Base-by-base conservation (phyloP, 2,888 invertebrate genomes). In the Ormyrus labotus region DNA sequence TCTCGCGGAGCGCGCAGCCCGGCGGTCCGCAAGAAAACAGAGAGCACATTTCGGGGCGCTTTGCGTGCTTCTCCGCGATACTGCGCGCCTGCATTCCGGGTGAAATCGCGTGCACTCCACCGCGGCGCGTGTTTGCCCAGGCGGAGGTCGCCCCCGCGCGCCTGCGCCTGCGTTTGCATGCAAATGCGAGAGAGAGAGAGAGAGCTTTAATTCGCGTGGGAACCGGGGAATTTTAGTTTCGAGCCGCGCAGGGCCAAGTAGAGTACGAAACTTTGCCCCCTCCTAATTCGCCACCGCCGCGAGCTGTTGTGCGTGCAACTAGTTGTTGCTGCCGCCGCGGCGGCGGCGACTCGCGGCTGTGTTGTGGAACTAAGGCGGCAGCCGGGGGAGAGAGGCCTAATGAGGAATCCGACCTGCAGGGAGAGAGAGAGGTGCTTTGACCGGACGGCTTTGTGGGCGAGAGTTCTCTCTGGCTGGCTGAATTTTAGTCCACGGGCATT, bases 201-300 rank as follows among this genome's bases (percentile, higher is more conserved):
- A 19, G 19, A 51, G 77, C 77, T 80, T 70, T 80, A 80, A 80
- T 80, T 80, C 75, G 65, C 70, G 65, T 60, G 75, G 64, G 74
- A 79, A 58, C 77, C 19, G 70, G 48, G 58, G 58, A 78, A 68
- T 79, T 79, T 79, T 74, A 74, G 79, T 79, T 74, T 47, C 47
- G 1, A 47, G 55, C 2, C 50, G 5, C 7, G 5, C 7, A 34
- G 65, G 51, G 61, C 19, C 45, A 10, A 10, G 34, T n/a, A 6
- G 55, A n/a, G 19, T 34, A 10, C 13, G 34, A 77, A 80, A 80
- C 60, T 80, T 80, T 71, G 75, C 48, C 34, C 34, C 34, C 34
- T 19, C 74, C 74, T 70, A 80, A 80, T 75, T 80, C 75, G 78
- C n/a, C 47, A 58, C 51, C 34, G 68, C 58, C n/a, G 5, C 19